Evolutionary conservation across 2,888 invertebrate genomes (phyloP), one percentile per base, ranked within the genome.

Genomic region (Drosophila heteroneura): DNA sequence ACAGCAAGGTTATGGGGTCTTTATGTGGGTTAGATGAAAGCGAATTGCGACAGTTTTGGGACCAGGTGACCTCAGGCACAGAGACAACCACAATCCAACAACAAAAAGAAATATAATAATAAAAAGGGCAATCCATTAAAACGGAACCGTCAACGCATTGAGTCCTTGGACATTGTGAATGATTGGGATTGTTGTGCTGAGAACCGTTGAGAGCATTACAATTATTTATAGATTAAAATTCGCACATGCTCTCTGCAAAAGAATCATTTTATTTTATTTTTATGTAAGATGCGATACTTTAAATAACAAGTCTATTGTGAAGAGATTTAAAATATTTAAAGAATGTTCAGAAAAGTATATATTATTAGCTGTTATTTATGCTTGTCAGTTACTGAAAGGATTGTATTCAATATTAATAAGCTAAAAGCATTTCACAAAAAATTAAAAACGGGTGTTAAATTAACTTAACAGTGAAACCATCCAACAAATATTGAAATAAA

Each of bases 101-200:
- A 63, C n/a, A 33, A 35, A 47, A 14, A 35, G 32, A 52, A 58
- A 41, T 14, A 26, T 26, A 35, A 22, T 7, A 32, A 35, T 12
- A 49, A 54, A 37, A 84, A 74, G 74, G 81, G 76, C 84, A 85
- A 85, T 87, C 84, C 88, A 85, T 85, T 85, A 87, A 85, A 47
- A 85, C 39, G 69, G 70, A 57, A 71, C 70, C 77, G 60, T 60
- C 58, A 22, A 44, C 32, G 41, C 67, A 58, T 65, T 70, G 49
- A 47, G 57, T 32, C 58, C 14, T 30, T 39, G 28, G 41, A 57
- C 54, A 59, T 63, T 59, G 66, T 49, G 70, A 41, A 54, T 81
- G 64, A 60, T 67, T 59, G 52, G 67, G 57, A 69, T 81, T 78
- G 66, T 64, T 76, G 44, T 58, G 26, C 47, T 74, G 39, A 51